Base-by-base conservation (phyloP, 2,888 invertebrate genomes). In the Netelia virgata region DNA sequence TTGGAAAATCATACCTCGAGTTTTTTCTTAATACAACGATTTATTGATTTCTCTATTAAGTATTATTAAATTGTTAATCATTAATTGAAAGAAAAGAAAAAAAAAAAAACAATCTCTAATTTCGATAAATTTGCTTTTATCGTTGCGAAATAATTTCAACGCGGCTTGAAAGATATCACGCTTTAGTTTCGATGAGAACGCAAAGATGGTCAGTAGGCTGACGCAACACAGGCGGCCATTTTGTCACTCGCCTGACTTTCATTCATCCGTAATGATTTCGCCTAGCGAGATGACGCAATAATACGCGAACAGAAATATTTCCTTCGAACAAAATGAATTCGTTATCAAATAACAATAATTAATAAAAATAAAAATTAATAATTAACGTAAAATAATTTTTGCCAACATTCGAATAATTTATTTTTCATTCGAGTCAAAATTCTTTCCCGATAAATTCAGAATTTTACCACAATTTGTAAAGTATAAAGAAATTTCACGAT, bases 141-240 rank as follows among this genome's bases (percentile, higher is more conserved):
- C 36, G 36, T 5, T 36, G 36, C 6, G 36, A 36, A 36, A 20
- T 16, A 57, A 14, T 47, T 47, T 0, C 11, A 47, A 47, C 47
- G 14, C 47, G 14, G 3, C 11, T 47, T 47, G 47, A 47, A 47
- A 47, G 14, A 47, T 47, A 47, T 10, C 11, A 14, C 47, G 11
- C 3, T 14, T 47, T 2, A 47, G 2, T 2, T 47, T 14, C 10
- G 14, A 50, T 0, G 63, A 41, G 23, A 55, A 70, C 70, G 72
- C 53, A 72, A 79, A 79, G 63, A 79, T 72, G 70, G 78, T 55
- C 63, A 64, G 53, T 72, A 23, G 50, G 57, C 68, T 57, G 59
- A 14, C 69, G 61, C 18, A 59, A 36, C 50, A 41, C 20, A 18
- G 69, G 47, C 77, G 41, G 78, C 78, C 78, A 79, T 79, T 79